phyloP scores from a whole-genome alignment of 1,140 invertebrate species.

The Tetragonula clypearis region DNA sequence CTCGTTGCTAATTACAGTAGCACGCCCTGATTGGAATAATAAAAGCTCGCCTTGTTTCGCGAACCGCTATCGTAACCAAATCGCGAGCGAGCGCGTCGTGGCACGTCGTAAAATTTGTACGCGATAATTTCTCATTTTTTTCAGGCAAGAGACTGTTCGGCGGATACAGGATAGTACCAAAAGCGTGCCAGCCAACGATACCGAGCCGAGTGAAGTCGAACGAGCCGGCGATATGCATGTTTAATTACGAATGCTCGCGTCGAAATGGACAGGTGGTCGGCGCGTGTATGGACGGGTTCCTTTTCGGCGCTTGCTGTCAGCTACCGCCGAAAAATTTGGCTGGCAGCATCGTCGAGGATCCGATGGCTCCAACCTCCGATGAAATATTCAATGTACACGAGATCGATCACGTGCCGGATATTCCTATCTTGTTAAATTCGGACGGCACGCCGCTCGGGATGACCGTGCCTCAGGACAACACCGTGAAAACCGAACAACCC shows the following conservation, averaged over 20 bases:
- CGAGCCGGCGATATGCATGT: slow-evolving; percentile 94
- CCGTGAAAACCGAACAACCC: slow-evolving; percentile 44
- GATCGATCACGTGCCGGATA: slow-evolving; percentile 77
- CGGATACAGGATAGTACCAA: slow-evolving; percentile 91
- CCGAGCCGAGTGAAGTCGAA: slow-evolving; percentile 75
- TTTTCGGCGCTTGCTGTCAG: slow-evolving; percentile 95
- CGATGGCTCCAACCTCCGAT: slow-evolving; percentile 10
- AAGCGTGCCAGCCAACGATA: slow-evolving; percentile 86
- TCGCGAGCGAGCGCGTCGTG: background rate
- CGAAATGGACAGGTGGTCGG: slow-evolving; percentile 92
- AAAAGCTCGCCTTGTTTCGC: background rate
- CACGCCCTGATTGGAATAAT: slow-evolving; percentile 7
- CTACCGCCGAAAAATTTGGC: slow-evolving; percentile 78
- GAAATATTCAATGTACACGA: slow-evolving; percentile 65
- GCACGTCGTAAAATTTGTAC: background rate
- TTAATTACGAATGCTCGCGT: slow-evolving; percentile 94
- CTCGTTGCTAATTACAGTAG: slow-evolving; percentile 15
- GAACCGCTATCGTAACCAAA: background rate
- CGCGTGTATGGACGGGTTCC: slow-evolving; percentile 94
- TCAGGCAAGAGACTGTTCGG: slow-evolving; percentile 90
- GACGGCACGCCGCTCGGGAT: slow-evolving; percentile 74
- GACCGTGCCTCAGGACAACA: slow-evolving; percentile 23
- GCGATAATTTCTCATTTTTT: slow-evolving; percentile 62
- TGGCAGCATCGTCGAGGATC: slow-evolving; percentile 39
- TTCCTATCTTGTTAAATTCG: slow-evolving; percentile 76